Evolutionary conservation across 2,888 invertebrate species (phyloP).

Genomic region (Torymus tubicola): DNA sequence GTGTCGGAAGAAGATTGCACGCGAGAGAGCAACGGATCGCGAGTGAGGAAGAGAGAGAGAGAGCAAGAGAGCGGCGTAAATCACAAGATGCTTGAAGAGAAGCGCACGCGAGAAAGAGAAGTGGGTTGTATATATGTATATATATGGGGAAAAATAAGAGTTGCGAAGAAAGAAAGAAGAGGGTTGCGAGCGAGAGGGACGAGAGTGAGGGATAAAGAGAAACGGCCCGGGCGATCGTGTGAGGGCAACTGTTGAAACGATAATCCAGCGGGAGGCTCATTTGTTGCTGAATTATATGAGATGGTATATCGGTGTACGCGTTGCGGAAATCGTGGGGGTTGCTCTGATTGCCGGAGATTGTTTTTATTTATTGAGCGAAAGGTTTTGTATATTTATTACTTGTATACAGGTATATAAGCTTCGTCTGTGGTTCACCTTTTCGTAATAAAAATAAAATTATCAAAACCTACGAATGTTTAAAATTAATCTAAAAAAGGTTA

Average conservation of each 20-base stretch:
- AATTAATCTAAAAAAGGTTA: too few species aligned
- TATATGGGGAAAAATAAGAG: slow-evolving; percentile 16
- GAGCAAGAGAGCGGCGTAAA: slow-evolving; percentile 23
- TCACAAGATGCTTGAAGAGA: slow-evolving; percentile 23
- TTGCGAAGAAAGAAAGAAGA: not conserved
- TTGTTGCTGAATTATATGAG: slow-evolving; percentile 2
- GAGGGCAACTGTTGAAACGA: not conserved
- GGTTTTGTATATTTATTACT: too few species aligned
- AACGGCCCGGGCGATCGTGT: slow-evolving; percentile 13
- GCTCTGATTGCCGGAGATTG: too few species aligned
- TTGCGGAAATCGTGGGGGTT: too few species aligned
- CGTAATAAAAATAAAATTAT: too few species aligned
- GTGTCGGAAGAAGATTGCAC: slow-evolving; percentile 32
- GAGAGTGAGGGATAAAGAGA: slow-evolving; percentile 19
- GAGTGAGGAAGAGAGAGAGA: not conserved
- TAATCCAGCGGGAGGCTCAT: slow-evolving; percentile 4
- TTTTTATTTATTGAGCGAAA: too few species aligned
- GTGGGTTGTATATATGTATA: slow-evolving; percentile 27
- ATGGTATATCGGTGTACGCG: not conserved
- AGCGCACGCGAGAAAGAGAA: slow-evolving; percentile 8
- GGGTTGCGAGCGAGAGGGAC: not conserved
- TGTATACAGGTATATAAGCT: too few species aligned
- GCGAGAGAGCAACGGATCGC: slow-evolving; percentile 3
- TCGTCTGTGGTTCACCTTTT: too few species aligned
- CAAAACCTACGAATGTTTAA: too few species aligned